phyloP scores from a whole-genome alignment of 2,113 vertebrate species.

The Phyllostomus hastatus region DNA sequence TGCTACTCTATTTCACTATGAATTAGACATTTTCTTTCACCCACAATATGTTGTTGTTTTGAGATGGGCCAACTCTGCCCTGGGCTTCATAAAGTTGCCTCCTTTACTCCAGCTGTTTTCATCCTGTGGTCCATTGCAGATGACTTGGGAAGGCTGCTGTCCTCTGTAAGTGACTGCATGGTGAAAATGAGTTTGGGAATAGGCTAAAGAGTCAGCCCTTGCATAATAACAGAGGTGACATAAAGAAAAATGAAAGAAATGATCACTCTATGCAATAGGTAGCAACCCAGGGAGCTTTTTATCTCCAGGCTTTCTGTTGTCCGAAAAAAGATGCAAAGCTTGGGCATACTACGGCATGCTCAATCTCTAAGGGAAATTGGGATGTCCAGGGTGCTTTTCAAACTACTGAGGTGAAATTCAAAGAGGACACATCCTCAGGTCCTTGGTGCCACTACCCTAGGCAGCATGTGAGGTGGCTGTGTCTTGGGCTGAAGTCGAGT shows the following conservation, averaged over 20 bases:
- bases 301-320: background rate
- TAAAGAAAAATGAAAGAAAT: background rate
- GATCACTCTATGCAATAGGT: background rate
- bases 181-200: background rate
- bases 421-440: background rate
- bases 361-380: background rate
- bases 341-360: background rate
- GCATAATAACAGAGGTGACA: background rate
- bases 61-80: background rate
- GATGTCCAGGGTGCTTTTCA: background rate
- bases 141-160: background rate
- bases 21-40: background rate
- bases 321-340: background rate
- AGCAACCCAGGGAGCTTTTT: background rate
- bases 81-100: background rate
- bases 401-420: background rate
- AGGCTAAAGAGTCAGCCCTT: background rate
- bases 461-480: background rate
- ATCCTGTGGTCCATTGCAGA: background rate
- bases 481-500: background rate
- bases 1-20: background rate
- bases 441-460: background rate
- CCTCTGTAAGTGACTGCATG: background rate
- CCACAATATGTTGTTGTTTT: background rate
- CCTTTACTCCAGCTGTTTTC: background rate